A percentile compares a stretch with the other conserved stretches of the same genome.
These are phyloP conservation scores for Stenodema calcarata DNA, from an alignment of 2,888 invertebrate species.

Conservation along the genomic window DNA sequence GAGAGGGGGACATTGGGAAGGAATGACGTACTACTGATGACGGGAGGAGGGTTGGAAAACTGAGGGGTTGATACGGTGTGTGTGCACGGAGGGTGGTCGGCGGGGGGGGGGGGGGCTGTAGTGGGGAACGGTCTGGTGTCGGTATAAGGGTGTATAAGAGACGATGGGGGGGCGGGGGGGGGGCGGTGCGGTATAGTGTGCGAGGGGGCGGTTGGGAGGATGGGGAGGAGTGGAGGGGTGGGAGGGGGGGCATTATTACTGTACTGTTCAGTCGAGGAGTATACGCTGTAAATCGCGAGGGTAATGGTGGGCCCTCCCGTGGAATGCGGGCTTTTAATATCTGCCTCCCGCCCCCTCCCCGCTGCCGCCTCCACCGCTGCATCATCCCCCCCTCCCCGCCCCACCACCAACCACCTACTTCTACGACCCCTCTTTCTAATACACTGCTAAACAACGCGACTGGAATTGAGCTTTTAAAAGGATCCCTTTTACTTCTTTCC, in stretches of 20 bases:
- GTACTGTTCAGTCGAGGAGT: constrained; percentile 36
- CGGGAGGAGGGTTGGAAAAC: background rate
- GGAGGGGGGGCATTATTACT: constrained; percentile 30
- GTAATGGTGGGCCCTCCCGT: constrained; percentile 39
- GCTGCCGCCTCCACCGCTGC: background rate
- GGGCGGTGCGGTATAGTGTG: too few relatives aligned
- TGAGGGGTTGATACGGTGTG: background rate
- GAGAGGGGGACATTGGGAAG: background rate
- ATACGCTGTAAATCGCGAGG: constrained; percentile 40
- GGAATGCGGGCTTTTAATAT: constrained; percentile 46
- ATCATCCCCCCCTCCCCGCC: background rate
- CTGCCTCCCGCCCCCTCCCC: background rate
- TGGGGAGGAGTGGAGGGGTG: background rate
- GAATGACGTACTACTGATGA: background rate
- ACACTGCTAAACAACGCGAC: constrained; percentile 39
- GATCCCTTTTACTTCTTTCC: background rate
- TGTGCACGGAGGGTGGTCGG: background rate
- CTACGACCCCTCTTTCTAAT: constrained; percentile 30
- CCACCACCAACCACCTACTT: background rate
- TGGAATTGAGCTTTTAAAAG: constrained; percentile 28
- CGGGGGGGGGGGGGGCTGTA: background rate
- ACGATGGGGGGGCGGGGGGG: background rate
- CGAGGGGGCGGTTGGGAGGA: background rate
- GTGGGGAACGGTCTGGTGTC: background rate
- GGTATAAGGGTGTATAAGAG: background rate